Evolutionary conservation across 2,888 invertebrate genomes (phyloP).

Genomic region (Nebria brevicollis): DNA sequence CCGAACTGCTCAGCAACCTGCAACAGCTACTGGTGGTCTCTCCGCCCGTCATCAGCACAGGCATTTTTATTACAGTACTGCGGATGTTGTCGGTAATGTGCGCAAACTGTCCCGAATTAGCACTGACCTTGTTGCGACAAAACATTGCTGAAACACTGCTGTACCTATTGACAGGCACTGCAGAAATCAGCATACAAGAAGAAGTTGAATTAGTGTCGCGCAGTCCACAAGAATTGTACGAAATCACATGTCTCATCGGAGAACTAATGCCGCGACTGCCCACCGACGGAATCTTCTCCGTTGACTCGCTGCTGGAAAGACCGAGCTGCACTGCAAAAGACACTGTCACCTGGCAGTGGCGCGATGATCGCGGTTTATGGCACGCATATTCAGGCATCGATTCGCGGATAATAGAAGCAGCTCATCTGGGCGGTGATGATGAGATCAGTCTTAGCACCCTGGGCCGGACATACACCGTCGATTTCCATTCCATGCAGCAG

Average conservation of each 20-base stretch:
- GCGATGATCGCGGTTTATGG: conserved; percentile 92
- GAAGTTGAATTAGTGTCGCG: conserved; percentile 89
- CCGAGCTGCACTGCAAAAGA: conserved; percentile 75
- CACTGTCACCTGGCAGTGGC: conserved; percentile 96
- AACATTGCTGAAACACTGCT: conserved; percentile 96
- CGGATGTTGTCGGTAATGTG: conserved; percentile 97
- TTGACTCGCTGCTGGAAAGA: conserved; percentile 87
- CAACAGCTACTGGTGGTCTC: conserved; percentile 94
- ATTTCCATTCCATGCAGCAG: conserved; percentile 97
- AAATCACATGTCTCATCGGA: conserved; percentile 96
- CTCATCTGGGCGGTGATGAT: conserved; percentile 93
- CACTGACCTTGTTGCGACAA: conserved; percentile 89
- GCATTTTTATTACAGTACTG: conserved; percentile 94
- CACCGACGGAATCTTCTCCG: conserved; percentile 93
- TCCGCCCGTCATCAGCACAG: conserved; percentile 92
- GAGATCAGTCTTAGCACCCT: conserved; percentile 93
- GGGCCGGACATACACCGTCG: conserved; percentile 94
- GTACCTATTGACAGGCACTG: conserved; percentile 92
- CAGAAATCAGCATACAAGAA: conserved; percentile 64
- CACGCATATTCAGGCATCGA: conserved; percentile 94
- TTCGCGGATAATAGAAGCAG: conserved; percentile 93
- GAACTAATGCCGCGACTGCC: conserved; percentile 95
- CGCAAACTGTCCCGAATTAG: conserved; percentile 92
- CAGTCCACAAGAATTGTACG: conserved; percentile 95
- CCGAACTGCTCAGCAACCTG: conserved; percentile 89